A percentile compares a stretch with the other conserved stretches of the same genome.
Conservation (phyloP, 2,797 vertebrate genomes). For the Chaunax sp. region DNA sequence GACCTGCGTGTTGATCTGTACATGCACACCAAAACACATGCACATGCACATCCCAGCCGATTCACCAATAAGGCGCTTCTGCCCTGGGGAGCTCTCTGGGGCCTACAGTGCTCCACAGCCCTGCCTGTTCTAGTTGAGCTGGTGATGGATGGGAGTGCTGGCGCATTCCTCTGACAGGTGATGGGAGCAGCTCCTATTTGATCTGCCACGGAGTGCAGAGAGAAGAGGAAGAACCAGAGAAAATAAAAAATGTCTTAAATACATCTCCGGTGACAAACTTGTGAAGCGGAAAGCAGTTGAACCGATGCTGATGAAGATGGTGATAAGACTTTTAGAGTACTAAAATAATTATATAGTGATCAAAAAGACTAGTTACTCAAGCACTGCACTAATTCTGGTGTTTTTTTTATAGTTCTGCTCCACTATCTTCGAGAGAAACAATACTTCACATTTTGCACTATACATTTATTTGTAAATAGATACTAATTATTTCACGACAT, state of each 20-base stretch:
- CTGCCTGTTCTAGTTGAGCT: conserved; percentile 65
- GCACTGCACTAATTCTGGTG: too few species aligned
- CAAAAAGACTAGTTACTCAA: too few species aligned
- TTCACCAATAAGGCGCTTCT: conserved; percentile 60
- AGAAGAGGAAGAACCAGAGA: conserved; percentile 79
- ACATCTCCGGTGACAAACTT: conserved; percentile 51
- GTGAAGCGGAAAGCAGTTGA: conserved; percentile 15
- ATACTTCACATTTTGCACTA: too few species aligned
- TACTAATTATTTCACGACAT: too few species aligned
- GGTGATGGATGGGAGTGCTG: conserved; percentile 78
- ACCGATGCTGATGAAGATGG: conserved; percentile 11
- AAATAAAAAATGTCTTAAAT: conserved; percentile 51
- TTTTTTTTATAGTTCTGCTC: too few species aligned
- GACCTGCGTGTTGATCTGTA: conserved; percentile 39
- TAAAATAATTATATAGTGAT: too few species aligned
- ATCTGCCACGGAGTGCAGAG: conserved; percentile 83
- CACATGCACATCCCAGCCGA: conserved; percentile 3
- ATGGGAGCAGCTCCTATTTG: conserved; percentile 80
- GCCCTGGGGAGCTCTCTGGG: conserved; percentile 65
- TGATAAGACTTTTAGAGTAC: conserved; percentile 8
- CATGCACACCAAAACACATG: conserved; percentile 16
- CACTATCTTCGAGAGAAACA: too few species aligned
- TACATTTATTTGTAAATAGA: too few species aligned
- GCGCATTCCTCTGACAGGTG: conserved; percentile 87
- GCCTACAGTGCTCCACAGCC: conserved; percentile 62